phyloP scores from a whole-genome alignment of 92 coral and sea anemone genomes.

The Pocillopora grandis region DNA sequence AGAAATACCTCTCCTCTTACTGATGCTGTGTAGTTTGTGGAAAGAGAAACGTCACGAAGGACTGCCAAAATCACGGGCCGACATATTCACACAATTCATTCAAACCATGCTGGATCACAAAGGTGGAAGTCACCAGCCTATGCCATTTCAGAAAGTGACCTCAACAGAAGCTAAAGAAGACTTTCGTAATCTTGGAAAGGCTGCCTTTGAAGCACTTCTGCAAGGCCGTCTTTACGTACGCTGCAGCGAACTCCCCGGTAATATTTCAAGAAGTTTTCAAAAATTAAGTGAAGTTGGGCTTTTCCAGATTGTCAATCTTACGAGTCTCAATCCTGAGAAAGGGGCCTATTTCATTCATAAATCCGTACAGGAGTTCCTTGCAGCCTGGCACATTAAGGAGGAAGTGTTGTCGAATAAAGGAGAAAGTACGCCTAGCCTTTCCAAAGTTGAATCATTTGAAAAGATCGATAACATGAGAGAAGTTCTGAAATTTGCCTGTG shows the following conservation, averaged over 20 bases:
- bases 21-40: background rate
- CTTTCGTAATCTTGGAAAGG: background rate
- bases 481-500: background rate
- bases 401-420: background rate
- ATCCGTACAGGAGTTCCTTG: conserved; percentile 2
- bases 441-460: background rate
- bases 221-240: background rate
- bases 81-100: background rate
- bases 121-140: background rate
- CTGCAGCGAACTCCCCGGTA: background rate
- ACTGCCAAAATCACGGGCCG: conserved; percentile 5
- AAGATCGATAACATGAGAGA: background rate
- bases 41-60: background rate
- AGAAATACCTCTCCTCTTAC: conserved; percentile 6
- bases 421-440: background rate
- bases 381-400: background rate
- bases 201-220: conserved; percentile 5
- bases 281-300: background rate
- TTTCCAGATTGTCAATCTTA: background rate
- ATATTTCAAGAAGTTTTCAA: background rate
- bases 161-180: background rate
- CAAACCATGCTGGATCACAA: background rate
- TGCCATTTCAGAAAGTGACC: background rate
- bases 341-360: background rate
- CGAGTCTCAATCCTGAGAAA: background rate